phyloP scores from a whole-genome alignment of 2,113 vertebrate species.

The Daphoenositta chrysoptera region DNA sequence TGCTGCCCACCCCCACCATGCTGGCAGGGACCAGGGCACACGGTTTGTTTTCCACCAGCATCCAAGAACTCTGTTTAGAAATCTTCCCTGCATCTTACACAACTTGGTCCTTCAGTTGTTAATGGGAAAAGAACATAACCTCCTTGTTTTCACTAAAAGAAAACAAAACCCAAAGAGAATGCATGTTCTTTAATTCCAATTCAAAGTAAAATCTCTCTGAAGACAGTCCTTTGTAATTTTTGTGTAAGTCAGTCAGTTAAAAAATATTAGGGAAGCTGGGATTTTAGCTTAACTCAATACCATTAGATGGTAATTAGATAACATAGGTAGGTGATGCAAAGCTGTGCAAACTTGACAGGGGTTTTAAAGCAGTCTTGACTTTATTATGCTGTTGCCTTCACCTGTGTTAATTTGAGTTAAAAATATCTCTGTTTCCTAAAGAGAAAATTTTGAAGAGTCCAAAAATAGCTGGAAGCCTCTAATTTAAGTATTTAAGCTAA shows the following conservation, averaged over 20 bases:
- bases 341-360: neutral
- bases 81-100: neutral
- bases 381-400: neutral
- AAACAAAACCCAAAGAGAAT: neutral
- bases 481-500: neutral
- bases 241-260: neutral
- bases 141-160: neutral
- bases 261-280: neutral
- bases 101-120: neutral
- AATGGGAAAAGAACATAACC: neutral
- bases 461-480: neutral
- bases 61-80: neutral
- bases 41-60: neutral
- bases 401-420: neutral
- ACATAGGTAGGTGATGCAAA: neutral
- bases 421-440: neutral
- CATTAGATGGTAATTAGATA: neutral
- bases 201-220: slow-evolving; percentile 9
- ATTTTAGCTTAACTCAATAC: neutral
- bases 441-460: neutral
- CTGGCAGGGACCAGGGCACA: neutral
- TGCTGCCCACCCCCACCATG: neutral
- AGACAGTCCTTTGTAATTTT: neutral
- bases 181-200: neutral
- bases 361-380: neutral